phyloP scores from a whole-genome alignment of 2,113 vertebrate genomes.

The Otus sunia region DNA sequence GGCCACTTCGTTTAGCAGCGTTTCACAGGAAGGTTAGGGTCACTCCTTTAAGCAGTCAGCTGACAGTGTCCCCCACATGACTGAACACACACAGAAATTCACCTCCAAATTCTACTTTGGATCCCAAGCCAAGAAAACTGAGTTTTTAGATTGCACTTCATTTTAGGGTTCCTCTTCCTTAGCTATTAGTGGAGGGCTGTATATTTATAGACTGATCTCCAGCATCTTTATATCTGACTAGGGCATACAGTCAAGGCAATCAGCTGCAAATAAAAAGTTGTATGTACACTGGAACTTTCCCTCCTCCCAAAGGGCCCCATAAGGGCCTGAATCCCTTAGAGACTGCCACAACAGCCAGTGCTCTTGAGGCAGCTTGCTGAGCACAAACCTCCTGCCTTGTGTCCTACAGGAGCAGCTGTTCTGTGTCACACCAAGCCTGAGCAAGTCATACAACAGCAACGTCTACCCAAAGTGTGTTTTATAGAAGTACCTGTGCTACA shows the following conservation, averaged over 20 bases:
- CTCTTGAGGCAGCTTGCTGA: not conserved
- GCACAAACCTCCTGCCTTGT: not conserved
- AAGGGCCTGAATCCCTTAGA: not conserved
- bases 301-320: not conserved
- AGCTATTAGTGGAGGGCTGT: not conserved
- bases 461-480: not conserved
- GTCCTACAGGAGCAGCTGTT: not conserved
- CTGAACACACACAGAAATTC: not conserved
- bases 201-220: not conserved
- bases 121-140: not conserved
- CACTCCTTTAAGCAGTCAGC: not conserved
- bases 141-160: not conserved
- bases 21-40: not conserved
- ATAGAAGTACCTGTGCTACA: not conserved
- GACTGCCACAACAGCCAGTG: not conserved
- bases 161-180: not conserved
- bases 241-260: not conserved
- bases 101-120: not conserved
- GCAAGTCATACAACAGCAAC: rapidly evolving
- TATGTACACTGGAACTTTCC: not conserved
- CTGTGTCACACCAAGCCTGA: not conserved
- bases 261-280: not conserved
- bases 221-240: not conserved
- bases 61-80: not conserved
- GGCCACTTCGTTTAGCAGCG: not conserved